Percentiles rank a stretch among this genome's conserved stretches.
Evolutionary conservation across 2,113 vertebrate genomes (phyloP).

Genomic region (human): GRCh38 chr7:33961001-33961500

Average conservation of each 20-base stretch:
- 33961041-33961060: neutral
- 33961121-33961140: neutral
- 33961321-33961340: neutral
- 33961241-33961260: neutral
- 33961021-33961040: neutral
- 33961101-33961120: neutral
- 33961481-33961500: neutral
- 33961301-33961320: neutral
- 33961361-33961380: neutral
- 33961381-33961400: neutral
- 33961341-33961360: neutral
- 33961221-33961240: neutral
- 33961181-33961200: neutral
- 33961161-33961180: neutral
- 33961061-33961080: neutral
- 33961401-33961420: neutral
- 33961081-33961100: neutral
- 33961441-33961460: neutral
- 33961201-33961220: neutral
- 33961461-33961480: neutral
- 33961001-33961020: neutral
- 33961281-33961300: neutral
- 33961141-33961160: neutral
- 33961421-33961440: neutral
- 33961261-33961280: neutral